Base-by-base conservation (phyloP, 2,888 invertebrate genomes). In the Schizaphis graminum region DNA sequence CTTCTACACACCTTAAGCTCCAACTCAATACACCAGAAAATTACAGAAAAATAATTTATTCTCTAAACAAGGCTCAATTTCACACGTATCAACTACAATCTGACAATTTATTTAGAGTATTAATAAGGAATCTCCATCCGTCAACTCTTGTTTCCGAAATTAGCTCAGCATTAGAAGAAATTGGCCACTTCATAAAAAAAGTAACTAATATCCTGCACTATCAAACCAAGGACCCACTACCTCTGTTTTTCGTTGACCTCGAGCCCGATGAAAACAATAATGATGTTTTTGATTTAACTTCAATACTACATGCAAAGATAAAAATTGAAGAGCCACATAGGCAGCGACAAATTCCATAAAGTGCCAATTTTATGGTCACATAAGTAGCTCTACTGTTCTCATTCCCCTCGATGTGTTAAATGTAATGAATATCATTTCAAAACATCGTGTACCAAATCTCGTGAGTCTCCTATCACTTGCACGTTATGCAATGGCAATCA, bases 91-190 rank as follows among this genome's bases (percentile, higher is more conserved):
- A 88, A 16, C 35, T 88, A 2, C 21, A 88, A 49, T 53, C 53
- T 16, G 53, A 88, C 49, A 47, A 86, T 47, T 0, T 47, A 86
- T 84, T 41, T 41, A 84, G 49, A 47, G 86, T n/a, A 11, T 47
- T 44, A 3, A 44, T 86, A 28, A n/a, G 21, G n/a, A 53, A 88
- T 35, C 87, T 88, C 7, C 87, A 53, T 53, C 53, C 53, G 5
- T 53, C 16, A 88, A 88, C 53, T 53, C 53, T 53, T 4, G 35
- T 53, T 53, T n/a, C n/a, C n/a, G 35, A 88, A 53, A 47, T 86
- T 47, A 86, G 47, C 86, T 47, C 28, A n/a, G 77, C 35, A 13
- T 77, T 77, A 86, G 49, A 88, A n/a, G 53, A 88, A 88, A 88
- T 88, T 85, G 44, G 44, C 35, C 10, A 24, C 21, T 41, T 5